Evolutionary conservation across 1,140 invertebrate genomes (phyloP), one percentile per base, ranked within the genome.

Genomic region (Trichogramma pretiosum): DNA sequence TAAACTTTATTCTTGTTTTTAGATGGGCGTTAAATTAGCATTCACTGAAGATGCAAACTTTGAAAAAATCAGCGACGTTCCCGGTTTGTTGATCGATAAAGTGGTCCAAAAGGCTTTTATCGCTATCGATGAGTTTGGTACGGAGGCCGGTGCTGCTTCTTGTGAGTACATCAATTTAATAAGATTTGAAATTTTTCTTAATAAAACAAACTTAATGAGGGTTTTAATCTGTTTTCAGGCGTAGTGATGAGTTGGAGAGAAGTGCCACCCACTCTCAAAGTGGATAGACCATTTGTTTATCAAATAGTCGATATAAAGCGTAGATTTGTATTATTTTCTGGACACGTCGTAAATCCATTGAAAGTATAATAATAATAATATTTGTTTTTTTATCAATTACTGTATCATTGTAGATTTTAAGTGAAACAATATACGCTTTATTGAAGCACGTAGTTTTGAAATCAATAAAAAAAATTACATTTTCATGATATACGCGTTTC

Each of bases 101-200:
- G 72, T 77, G 0, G 44, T 78, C 18, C 80, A 82, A 56, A 81
- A 82, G 61, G 74, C 75, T 3, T 77, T 73, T 43, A 74, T 82
- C 33, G 74, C 78, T 51, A 77, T 81, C 0, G 76, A 81, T 50
- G 80, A 82, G 56, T 72, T 81, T 63, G 80, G 80, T 5, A 72
- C 67, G 13, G 77, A 78, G 60, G 79, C 78, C 8, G 77, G 78
- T n/a, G 74, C 73, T 10, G 70, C 68, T 16, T 75, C 74, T 14
- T 65, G 68, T 66, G 59, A 61, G 32, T n/a, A n/a, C 9, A 42
- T 30, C 26, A 14, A 10, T 4, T 32, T 32, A 5, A n/a, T n/a
- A n/a, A n/a, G n/a, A n/a, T n/a, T n/a, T n/a, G n/a, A n/a, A n/a
- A n/a, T n/a, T n/a, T n/a, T n/a, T n/a, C n/a, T n/a, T n/a, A n/a